Base-by-base conservation (phyloP, 2,113 vertebrate species). In the Archilochus colubris region DNA sequence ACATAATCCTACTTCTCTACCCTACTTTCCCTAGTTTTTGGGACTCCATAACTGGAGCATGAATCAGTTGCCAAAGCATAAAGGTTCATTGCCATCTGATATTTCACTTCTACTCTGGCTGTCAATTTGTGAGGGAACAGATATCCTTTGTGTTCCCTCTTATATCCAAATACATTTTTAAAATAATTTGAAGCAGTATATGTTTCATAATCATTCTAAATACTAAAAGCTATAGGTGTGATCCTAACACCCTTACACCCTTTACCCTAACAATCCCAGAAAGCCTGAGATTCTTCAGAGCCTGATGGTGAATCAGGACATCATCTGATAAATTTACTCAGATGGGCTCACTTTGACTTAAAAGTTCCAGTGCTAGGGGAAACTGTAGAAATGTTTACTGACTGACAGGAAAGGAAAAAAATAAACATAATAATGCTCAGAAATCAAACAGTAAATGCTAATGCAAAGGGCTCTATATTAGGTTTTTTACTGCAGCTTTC, bases 351-450 rank as follows among this genome's bases (percentile, higher is more conserved):
- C 38, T 93, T 87, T 73, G 73, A 75, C 50, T 51, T 79, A 38
- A 64, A 84, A 91, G 74, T 85, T 90, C 86, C 61, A 74, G 7
- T 19, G 7, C 64, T n/a, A 66, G 81, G 40, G 59, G 24, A 62
- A 95, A 68, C 12, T 8, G 20, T 57, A 64, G 69, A 62, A 63
- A 31, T 68, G 85, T 82, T 88, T 94, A 57, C 84, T 66, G 88
- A 91, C 57, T 36, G 53, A 16, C 38, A 89, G 38, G 38, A 62
- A 48, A 79, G 22, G 80, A 44, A 86, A 76, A 86, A 79, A 46
- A 72, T 25, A 51, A 82, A 75, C 81, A 68, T 33, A 61, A 74
- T 28, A 36, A 87, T 54, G 12, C 16, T 73, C 55, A 19, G 36
- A 88, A 89, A 70, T 59, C 46, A 63, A 73, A 43, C 14, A 54